Percentiles rank a stretch among this genome's conserved stretches.
Evolutionary conservation across 2,888 invertebrate genomes (phyloP).

Genomic region (Napeogenes inachia): DNA sequence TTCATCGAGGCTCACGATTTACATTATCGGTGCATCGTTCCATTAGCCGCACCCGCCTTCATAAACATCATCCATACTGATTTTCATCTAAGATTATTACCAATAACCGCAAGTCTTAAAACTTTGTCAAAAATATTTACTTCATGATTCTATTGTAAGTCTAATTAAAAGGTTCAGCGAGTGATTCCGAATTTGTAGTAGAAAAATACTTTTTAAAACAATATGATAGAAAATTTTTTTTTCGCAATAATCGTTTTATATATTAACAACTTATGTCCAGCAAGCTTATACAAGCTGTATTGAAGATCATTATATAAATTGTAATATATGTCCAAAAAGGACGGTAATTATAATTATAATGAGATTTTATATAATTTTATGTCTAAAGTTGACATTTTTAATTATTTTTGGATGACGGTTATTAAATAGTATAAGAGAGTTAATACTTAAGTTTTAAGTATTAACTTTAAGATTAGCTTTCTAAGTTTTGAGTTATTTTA

Average conservation of each 20-base stretch:
- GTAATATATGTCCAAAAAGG: no score
- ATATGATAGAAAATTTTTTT: no score
- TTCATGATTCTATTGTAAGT: no score
- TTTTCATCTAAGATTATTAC: conserved; percentile 24
- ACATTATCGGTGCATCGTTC: conserved; percentile 37
- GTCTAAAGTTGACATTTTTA: conserved; percentile 35
- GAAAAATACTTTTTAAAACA: no score
- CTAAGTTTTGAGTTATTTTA: conserved; percentile 37
- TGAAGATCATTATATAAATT: no score
- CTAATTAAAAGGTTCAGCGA: no score
- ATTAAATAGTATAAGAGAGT: no score
- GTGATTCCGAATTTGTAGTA: no score
- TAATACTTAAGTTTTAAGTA: conserved; percentile 26
- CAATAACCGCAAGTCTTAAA: conserved; percentile 18
- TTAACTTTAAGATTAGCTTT: conserved; percentile 38
- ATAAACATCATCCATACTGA: conserved; percentile 30
- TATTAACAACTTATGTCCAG: no score
- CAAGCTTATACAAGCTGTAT: no score
- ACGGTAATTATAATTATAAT: conserved; percentile 5
- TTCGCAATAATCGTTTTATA: no score
- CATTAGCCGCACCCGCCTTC: conserved; percentile 33
- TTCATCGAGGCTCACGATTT: conserved; percentile 39
- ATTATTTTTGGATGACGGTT: neutral
- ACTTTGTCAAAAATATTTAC: no score
- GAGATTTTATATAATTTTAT: conserved; percentile 38